Evolutionary conservation across 2,113 vertebrate genomes (phyloP), one percentile per base, ranked within the genome.

Genomic region (Alexandromys fortis): DNA sequence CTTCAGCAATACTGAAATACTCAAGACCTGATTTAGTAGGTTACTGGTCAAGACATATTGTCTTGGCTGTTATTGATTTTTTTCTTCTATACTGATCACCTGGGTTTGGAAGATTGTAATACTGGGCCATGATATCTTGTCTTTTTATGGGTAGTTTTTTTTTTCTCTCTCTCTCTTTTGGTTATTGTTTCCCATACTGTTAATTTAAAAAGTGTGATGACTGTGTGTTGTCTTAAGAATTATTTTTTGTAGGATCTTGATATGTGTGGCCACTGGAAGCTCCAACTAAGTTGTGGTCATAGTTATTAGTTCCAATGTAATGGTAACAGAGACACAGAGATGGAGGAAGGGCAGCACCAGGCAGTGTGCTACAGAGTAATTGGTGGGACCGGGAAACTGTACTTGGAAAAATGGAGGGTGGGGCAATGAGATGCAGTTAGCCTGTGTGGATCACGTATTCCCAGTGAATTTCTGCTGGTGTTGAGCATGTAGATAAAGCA

Each of bases 1-100:
- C 8, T 81, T 55, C 33, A 81, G 10, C 19, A n/a, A n/a, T 58
- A 2, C n/a, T n/a, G 49, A 17, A 35, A 79, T 55, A 33, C 2
- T 52, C 3, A 52, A 10, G 9, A 11, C 49, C 49, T 55, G 4
- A 2, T 79, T 49, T 5, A 2, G 49, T 79, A 55, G 30, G 21
- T n/a, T 81, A 49, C 78, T 22, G 4, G 4, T 35, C 1, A 4
- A n/a, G 0, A n/a, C 77, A n/a, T 55, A 79, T 52, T 55, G 11
- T 10, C 8, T 17, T 3, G 17, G 17, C 4, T n/a, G 17, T 79
- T n/a, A 11, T 11, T 35, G 4, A 12, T 3, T 77, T 3, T 8
- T 47, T 30, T 28, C 55, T 49, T 9, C 14, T 78, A 17, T 73
- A 19, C 35, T 38, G 19, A 38, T 19, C 2, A 72, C 35, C 35